Base-by-base conservation (phyloP, 2,113 vertebrate species). In the Scolopax mira region DNA sequence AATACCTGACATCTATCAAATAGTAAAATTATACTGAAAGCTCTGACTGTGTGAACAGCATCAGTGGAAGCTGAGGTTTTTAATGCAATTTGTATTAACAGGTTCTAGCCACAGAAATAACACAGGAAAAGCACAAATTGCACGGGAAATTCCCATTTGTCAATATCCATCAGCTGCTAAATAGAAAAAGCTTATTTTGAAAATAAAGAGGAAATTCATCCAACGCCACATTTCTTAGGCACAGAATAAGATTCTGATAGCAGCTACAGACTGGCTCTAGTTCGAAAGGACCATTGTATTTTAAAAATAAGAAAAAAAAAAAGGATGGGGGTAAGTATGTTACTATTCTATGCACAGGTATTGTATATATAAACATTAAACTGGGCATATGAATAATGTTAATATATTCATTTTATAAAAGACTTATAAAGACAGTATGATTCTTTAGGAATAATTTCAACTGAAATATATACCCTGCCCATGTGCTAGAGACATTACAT, bases 1-100 rank as follows among this genome's bases (percentile, higher is more conserved):
- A 96, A 87, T 62, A 51, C 55, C 52, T 79, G 48, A 33, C 58
- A 82, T 81, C 79, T 84, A 51, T 94, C 55, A 80, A 82, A 96
- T 4, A 46, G 27, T 83, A 74, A 96, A 89, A 85, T 90, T 84
- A 79, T 66, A 35, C 17, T 78, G 89, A 95, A 89, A 89, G 72
- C 35, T 86, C 49, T 46, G 61, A 60, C 62, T 88, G 10, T 16
- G 35, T 3, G 18, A 82, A 44, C 33, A 82, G 25, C 39, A 74
- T 79, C 89, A 48, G 25, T 89, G 82, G 18, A 84, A 90, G 44
- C 31, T 39, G 79, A 85, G 69, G 48, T 31, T 95, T 94, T 77
- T 88, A 93, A 91, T 90, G 89, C 44, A 82, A 51, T 87, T 85
- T 74, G 70, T 94, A 89, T 90, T 88, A 88, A 89, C 80, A 85